phyloP scores from a whole-genome alignment of 2,797 vertebrate genomes.

The Heliangelus exortis region DNA sequence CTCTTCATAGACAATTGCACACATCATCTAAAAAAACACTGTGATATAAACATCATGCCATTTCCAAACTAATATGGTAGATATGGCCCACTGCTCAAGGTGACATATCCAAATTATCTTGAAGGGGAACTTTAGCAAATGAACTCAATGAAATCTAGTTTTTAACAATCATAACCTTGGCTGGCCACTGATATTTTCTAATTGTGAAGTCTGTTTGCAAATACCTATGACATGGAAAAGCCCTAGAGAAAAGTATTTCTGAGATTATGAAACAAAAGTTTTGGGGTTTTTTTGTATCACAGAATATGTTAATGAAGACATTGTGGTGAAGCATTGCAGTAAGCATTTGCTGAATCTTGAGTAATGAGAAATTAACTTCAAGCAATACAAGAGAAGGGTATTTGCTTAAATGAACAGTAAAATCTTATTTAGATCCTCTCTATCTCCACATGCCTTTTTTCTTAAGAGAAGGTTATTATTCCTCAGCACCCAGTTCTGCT shows the following conservation, averaged over 20 bases:
- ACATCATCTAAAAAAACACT: conserved; percentile 68
- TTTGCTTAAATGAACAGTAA: neutral
- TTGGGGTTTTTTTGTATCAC: neutral
- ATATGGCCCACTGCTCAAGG: conserved; percentile 48
- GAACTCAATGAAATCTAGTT: conserved; percentile 46
- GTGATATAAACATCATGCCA: conserved; percentile 31
- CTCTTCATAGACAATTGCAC: conserved; percentile 75
- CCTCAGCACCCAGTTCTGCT: neutral
- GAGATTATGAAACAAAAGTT: neutral
- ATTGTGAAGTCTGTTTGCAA: neutral
- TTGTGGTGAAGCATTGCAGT: neutral
- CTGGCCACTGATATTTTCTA: conserved; percentile 18
- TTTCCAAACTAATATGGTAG: conserved; percentile 60
- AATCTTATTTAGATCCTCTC: neutral
- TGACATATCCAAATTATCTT: conserved; percentile 62
- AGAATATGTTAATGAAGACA: neutral
- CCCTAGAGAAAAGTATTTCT: neutral
- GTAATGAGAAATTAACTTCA: neutral
- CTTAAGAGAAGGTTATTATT: neutral
- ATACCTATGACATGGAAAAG: neutral
- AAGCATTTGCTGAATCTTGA: neutral
- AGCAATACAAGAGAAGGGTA: neutral
- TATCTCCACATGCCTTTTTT: neutral
- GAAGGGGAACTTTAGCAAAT: conserved; percentile 61
- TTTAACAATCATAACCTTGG: conserved; percentile 48